Percentiles rank a stretch among this genome's conserved stretches.
phyloP scores from a whole-genome alignment of 1,140 invertebrate species.

The Chionoecetes opilio region DNA sequence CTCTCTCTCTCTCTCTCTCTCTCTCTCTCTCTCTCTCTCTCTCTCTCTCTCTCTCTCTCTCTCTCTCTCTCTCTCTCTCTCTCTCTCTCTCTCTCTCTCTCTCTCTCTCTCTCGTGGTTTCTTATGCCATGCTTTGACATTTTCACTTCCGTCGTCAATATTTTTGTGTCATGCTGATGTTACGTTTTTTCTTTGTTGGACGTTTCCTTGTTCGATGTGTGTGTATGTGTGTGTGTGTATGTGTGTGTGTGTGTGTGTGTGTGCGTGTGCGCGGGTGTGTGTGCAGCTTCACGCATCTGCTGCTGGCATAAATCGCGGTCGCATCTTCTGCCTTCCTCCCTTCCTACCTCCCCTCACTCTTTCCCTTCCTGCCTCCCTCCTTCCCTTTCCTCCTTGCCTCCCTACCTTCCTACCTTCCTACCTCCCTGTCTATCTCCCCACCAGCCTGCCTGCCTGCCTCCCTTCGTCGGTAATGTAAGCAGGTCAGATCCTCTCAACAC shows the following conservation, averaged over 20 bases:
- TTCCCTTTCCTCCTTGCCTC: not conserved
- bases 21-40: not conserved
- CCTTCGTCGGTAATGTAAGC: too few species aligned
- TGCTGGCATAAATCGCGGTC: too few species aligned
- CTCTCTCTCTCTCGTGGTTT: not conserved
- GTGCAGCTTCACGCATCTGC: not conserved
- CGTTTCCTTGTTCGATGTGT: not conserved
- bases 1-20: not conserved
- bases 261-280: constrained; percentile 10
- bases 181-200: not conserved
- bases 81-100: constrained; percentile 19
- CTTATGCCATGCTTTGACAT: not conserved
- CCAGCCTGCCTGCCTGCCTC: too few species aligned
- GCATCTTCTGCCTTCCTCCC: not conserved
- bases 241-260: constrained; percentile 27
- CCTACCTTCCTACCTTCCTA: not conserved
- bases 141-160: not conserved
- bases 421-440: not conserved
- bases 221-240: not conserved
- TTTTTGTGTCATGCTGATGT: not conserved
- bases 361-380: not conserved
- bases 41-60: not conserved
- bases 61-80: not conserved
- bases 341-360: not conserved
- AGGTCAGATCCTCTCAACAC: too few species aligned